A percentile compares a stretch with the other conserved stretches of the same genome.
These are phyloP conservation scores for Anarrhichthys ocellatus DNA, from an alignment of 2,113 vertebrate genomes.

Conservation along the genomic window DNA sequence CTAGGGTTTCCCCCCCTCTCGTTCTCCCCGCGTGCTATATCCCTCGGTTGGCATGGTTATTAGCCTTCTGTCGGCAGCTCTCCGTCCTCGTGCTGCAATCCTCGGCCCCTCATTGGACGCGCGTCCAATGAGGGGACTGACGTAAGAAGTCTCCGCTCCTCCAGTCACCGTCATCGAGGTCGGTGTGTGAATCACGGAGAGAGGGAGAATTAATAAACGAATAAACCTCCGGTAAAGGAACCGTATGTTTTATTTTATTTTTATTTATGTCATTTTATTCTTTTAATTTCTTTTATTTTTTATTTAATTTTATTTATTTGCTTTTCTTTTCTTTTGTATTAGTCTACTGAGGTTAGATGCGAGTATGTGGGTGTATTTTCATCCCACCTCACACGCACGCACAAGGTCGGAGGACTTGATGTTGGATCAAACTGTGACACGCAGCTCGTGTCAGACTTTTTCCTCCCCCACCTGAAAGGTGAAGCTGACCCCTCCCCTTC, in stretches of 20 bases:
- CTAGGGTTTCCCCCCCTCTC: conserved; percentile 28
- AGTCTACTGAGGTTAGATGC: background rate
- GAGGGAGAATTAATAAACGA: conserved; percentile 13
- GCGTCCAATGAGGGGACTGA: conserved; percentile 49
- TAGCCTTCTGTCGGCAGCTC: conserved; percentile 70
- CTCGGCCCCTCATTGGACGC: conserved; percentile 71
- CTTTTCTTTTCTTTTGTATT: background rate
- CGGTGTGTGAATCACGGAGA: conserved; percentile 71
- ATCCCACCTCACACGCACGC: background rate
- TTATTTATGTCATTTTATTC: background rate
- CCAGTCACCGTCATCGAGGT: conserved; percentile 64
- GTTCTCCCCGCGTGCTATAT: conserved; percentile 51
- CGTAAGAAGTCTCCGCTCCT: conserved; percentile 76
- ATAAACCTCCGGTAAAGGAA: conserved; percentile 3
- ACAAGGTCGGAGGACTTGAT: background rate
- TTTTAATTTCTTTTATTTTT: too few relatives aligned
- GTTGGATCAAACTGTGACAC: background rate
- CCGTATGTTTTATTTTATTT: background rate
- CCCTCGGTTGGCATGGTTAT: conserved; percentile 78
- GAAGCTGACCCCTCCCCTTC: background rate
- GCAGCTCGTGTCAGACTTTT: background rate
- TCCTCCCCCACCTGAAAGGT: background rate
- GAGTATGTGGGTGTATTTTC: background rate
- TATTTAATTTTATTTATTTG: rapidly evolving
- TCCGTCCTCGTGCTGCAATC: conserved; percentile 72